These are phyloP conservation scores for Chaetorhynchus papuensis DNA, from an alignment of 2,113 vertebrate genomes.

Conservation along the genomic window DNA sequence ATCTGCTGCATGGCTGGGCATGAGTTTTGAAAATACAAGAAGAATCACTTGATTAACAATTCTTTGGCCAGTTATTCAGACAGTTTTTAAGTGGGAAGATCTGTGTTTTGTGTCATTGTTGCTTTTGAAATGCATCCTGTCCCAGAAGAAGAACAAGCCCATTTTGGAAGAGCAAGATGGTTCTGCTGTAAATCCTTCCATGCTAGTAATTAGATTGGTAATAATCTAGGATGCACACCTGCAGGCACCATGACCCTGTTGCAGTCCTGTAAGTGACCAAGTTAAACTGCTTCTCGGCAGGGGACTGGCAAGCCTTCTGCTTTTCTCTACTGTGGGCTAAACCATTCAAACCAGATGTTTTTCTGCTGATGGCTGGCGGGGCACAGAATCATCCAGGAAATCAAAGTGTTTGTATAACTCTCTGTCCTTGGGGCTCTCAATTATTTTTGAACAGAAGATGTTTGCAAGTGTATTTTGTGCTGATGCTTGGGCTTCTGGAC, in stretches of 20 bases:
- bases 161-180: background rate
- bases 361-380: background rate
- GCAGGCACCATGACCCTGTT: background rate
- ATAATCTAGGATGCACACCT: constrained; percentile 14
- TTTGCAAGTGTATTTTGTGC: background rate
- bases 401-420: constrained; percentile 4
- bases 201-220: background rate
- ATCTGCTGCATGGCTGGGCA: constrained; percentile 42
- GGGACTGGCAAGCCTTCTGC: background rate
- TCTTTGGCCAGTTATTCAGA: background rate
- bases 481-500: background rate
- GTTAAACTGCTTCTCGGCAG: background rate
- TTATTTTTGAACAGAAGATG: constrained; percentile 16
- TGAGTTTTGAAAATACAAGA: constrained; percentile 15
- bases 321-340: background rate
- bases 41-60: constrained; percentile 32
- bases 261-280: background rate
- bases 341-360: constrained; percentile 1
- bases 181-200: background rate
- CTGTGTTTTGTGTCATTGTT: background rate
- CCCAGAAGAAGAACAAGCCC: background rate
- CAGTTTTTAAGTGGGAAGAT: background rate
- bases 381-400: background rate
- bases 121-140: background rate
- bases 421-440: background rate